These are phyloP conservation scores for Metopia argyrocephala DNA, from an alignment of 2,888 invertebrate species.

Conservation along the genomic window DNA sequence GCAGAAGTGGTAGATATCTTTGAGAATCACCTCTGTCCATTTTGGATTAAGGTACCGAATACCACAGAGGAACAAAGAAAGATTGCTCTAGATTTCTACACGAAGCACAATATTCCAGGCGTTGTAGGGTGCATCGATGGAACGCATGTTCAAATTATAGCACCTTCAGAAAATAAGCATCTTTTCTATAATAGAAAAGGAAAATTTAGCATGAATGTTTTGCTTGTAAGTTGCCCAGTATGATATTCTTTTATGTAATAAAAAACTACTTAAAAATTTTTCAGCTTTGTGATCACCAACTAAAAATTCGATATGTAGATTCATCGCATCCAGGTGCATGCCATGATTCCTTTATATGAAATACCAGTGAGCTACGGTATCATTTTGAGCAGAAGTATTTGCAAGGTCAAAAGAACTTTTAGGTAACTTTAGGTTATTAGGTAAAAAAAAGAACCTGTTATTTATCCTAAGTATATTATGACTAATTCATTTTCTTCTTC, in stretches of 20 bases:
- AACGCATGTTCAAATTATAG: too few species aligned
- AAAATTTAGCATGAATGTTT: slow-evolving; percentile 15
- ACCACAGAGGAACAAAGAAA: neutral
- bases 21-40: neutral
- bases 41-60: slow-evolving; percentile 1
- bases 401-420: slow-evolving; percentile 20
- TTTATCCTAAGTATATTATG: too few species aligned
- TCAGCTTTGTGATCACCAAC: slow-evolving; percentile 16
- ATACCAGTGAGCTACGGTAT: neutral
- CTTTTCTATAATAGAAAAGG: slow-evolving; percentile 13
- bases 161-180: too few species aligned
- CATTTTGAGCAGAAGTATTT: slow-evolving; percentile 14
- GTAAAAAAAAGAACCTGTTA: neutral
- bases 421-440: slow-evolving; percentile 1
- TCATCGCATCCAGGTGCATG: too few species aligned
- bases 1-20: too few species aligned
- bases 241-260: neutral
- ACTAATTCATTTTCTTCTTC: too few species aligned
- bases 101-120: too few species aligned
- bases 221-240: slow-evolving; percentile 4
- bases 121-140: too few species aligned
- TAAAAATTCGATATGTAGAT: slow-evolving; percentile 6
- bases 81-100: slow-evolving; percentile 4
- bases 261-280: neutral
- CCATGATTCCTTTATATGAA: slow-evolving; percentile 4